These are phyloP conservation scores for Catharus bicknelli DNA, from an alignment of 2,113 vertebrate species.

Conservation along the genomic window DNA sequence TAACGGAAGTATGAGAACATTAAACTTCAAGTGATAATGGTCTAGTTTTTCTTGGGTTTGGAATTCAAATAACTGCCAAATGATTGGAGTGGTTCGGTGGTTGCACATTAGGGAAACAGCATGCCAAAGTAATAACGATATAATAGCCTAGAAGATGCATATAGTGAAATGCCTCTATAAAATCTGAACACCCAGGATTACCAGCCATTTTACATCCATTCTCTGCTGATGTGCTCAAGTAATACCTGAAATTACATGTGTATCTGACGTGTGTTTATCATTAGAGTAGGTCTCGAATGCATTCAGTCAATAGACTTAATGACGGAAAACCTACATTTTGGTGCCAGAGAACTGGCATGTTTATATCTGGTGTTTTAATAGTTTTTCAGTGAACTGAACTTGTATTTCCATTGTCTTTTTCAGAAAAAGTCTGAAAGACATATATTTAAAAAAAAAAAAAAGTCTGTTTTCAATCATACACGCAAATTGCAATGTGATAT, in stretches of 20 bases:
- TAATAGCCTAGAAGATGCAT: not conserved
- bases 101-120: not conserved
- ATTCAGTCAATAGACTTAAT: not conserved
- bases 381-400: conserved; percentile 16
- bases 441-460: not conserved
- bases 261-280: not conserved
- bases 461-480: not conserved
- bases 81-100: not conserved
- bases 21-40: not conserved
- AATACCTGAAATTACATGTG: not conserved
- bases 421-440: conserved; percentile 4
- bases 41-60: not conserved
- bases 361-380: conserved; percentile 32
- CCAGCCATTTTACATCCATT: not conserved
- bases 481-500: not conserved
- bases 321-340: not conserved
- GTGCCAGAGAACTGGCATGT: not conserved
- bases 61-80: not conserved
- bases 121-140: not conserved
- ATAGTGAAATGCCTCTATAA: not conserved
- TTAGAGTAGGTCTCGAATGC: not conserved
- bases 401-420: conserved; percentile 38
- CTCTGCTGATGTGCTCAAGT: not conserved
- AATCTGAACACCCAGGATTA: not conserved
- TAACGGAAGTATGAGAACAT: not conserved